phyloP scores from a whole-genome alignment of 1,140 invertebrate genomes.

The Myzus persicae region DNA sequence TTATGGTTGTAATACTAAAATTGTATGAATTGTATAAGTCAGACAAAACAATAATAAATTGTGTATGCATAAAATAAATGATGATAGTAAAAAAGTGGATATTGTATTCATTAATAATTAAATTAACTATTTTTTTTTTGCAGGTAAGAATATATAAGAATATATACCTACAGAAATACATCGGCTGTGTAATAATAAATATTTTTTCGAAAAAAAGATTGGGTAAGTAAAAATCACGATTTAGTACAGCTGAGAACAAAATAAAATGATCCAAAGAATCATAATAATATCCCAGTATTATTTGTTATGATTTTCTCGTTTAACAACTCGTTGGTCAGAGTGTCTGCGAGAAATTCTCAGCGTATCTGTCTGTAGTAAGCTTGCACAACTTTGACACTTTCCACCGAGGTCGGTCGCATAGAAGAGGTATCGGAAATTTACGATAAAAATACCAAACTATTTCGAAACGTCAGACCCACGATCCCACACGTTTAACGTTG shows the following conservation, averaged over 20 bases:
- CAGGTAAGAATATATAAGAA: neutral
- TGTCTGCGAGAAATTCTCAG: neutral
- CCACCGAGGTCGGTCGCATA: neutral
- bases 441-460: constrained; percentile 11
- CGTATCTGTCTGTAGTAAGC: neutral
- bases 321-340: neutral
- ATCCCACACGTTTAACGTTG: neutral
- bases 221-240: neutral
- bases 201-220: neutral
- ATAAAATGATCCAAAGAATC: neutral
- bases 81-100: too few relatives aligned
- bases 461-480: neutral
- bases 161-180: too few relatives aligned
- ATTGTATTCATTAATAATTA: neutral
- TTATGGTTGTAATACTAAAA: too few relatives aligned
- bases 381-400: neutral
- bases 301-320: neutral
- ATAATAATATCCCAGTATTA: neutral
- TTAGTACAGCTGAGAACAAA: neutral
- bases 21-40: too few relatives aligned
- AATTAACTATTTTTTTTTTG: neutral
- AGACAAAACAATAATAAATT: too few relatives aligned
- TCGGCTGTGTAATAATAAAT: neutral
- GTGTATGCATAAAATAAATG: too few relatives aligned
- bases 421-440: neutral